Conservation (phyloP, 2,113 vertebrate species). For the Callipepla californica region DNA sequence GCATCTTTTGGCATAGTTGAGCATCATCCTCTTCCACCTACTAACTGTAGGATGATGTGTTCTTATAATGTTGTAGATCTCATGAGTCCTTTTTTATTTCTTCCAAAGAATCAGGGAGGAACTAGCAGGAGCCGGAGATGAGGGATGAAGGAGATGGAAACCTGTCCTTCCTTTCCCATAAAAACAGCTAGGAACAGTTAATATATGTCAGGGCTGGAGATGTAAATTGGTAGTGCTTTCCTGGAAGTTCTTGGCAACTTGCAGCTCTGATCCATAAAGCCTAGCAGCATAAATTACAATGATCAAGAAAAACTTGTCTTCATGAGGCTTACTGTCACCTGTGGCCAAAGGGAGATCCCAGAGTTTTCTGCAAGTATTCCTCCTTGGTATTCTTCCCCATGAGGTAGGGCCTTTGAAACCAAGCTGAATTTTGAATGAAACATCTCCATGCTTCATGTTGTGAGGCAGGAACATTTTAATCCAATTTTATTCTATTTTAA, state of each 20-base stretch:
- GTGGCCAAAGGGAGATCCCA: neutral
- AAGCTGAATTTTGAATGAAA: neutral
- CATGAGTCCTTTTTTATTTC: neutral
- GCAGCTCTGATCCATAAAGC: neutral
- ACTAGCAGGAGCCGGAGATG: neutral
- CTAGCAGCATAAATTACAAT: neutral
- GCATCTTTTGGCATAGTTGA: neutral
- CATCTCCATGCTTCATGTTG: neutral
- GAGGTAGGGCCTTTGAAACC: neutral
- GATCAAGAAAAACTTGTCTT: neutral
- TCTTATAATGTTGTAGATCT: neutral
- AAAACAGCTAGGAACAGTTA: neutral
- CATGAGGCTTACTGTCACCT: neutral
- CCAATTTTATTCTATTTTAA: too few relatives aligned
- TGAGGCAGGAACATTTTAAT: neutral
- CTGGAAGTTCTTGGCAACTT: neutral
- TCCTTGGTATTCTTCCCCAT: neutral
- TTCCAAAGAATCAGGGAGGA: neutral
- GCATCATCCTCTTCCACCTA: neutral
- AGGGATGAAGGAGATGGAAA: neutral
- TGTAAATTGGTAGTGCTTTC: neutral
- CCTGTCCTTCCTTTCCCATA: neutral
- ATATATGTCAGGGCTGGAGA: neutral
- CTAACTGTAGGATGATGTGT: neutral
- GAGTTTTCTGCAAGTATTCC: neutral